Evolutionary conservation across 2,113 vertebrate species (phyloP).

Genomic region (Periophthalmodon schlosseri): DNA sequence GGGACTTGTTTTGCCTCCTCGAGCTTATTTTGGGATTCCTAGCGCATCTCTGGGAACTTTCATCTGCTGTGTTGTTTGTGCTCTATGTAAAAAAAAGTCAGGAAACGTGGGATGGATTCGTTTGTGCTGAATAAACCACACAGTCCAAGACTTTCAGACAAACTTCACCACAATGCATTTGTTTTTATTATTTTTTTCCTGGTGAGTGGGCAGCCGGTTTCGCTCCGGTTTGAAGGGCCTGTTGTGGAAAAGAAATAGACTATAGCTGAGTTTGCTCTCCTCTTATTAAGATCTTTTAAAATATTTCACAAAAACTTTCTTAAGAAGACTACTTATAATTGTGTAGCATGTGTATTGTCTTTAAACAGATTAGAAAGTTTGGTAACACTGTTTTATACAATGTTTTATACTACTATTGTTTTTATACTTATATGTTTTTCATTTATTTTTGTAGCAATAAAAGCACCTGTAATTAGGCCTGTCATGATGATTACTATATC

Average conservation of each 20-base stretch:
- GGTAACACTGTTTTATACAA: no score
- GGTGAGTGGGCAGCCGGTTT: constrained; percentile 28
- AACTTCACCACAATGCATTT: constrained; percentile 18
- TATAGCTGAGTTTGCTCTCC: constrained; percentile 7
- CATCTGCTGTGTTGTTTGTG: constrained; percentile 34
- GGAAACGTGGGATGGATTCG: constrained; percentile 24
- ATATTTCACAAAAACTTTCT: constrained; percentile 1
- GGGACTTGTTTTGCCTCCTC: constrained; percentile 44
- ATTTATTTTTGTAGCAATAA: not conserved
- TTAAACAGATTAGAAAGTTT: not conserved
- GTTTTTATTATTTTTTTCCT: not conserved
- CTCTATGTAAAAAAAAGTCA: constrained; percentile 25
- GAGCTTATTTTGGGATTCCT: constrained; percentile 29
- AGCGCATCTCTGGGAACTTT: constrained; percentile 43
- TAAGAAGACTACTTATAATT: constrained; percentile 14
- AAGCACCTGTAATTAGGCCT: no score
- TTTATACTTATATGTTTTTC: no score
- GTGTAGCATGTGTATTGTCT: not conserved
- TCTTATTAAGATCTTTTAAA: not conserved
- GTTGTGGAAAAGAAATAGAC: constrained; percentile 8
- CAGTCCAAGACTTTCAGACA: constrained; percentile 20
- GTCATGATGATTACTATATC: no score
- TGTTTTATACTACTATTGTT: no score
- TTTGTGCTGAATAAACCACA: constrained; percentile 23
- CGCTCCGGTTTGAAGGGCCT: constrained; percentile 24